These are phyloP conservation scores for Archivesica marissinica DNA, from an alignment of 1,140 invertebrate species.

Conservation along the genomic window DNA sequence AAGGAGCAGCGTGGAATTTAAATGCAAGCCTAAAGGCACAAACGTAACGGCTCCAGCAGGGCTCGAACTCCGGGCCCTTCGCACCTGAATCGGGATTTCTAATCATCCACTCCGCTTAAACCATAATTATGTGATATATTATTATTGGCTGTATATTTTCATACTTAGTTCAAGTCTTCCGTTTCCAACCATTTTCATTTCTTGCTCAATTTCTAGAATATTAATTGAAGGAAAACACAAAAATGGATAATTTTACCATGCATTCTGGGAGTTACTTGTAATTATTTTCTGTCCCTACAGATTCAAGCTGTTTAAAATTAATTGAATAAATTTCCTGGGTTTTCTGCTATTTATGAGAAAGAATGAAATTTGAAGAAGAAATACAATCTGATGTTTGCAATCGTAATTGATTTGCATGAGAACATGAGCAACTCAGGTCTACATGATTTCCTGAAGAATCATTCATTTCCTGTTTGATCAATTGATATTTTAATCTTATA, in stretches of 20 bases:
- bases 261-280: not conserved
- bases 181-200: no score
- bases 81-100: no score
- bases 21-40: no score
- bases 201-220: no score
- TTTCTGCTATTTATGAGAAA: not conserved
- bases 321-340: constrained; percentile 32
- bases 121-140: no score
- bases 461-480: constrained; percentile 44
- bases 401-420: constrained; percentile 9
- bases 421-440: constrained; percentile 9
- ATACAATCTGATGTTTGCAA: constrained; percentile 3
- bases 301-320: constrained; percentile 21
- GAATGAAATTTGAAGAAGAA: constrained; percentile 24
- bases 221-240: constrained; percentile 7
- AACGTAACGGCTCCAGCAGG: no score
- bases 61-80: no score
- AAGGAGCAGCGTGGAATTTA: no score
- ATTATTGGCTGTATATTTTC: no score
- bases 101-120: no score
- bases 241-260: not conserved
- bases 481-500: constrained; percentile 41
- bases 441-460: constrained; percentile 42
- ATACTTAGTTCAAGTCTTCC: no score
- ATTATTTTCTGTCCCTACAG: constrained; percentile 25